These are phyloP conservation scores for Falcaria lacertinaria DNA, from an alignment of 2,888 invertebrate genomes.

Conservation along the genomic window DNA sequence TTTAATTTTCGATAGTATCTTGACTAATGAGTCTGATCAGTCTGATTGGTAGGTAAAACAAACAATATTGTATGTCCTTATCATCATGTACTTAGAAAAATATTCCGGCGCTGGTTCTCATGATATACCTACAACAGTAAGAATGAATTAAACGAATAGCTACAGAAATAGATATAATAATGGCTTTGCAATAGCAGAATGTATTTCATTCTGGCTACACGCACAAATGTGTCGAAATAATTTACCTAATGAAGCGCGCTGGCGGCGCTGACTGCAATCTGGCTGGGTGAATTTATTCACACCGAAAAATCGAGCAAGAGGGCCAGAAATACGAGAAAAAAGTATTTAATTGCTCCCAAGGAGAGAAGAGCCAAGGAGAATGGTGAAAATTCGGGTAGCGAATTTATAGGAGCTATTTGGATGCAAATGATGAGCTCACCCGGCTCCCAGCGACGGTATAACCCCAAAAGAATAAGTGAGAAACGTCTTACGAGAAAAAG, in stretches of 20 bases:
- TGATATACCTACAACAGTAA: no score
- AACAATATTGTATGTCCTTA: no score
- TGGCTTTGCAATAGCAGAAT: background rate
- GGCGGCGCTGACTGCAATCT: slow-evolving; percentile 57
- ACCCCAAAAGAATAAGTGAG: slow-evolving; percentile 75
- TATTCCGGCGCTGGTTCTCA: no score
- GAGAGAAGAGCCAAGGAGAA: slow-evolving; percentile 64
- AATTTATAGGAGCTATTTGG: slow-evolving; percentile 78
- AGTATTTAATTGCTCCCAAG: slow-evolving; percentile 78
- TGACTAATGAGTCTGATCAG: no score
- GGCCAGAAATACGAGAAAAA: slow-evolving; percentile 57
- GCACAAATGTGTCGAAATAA: slow-evolving; percentile 45
- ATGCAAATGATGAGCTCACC: slow-evolving; percentile 76
- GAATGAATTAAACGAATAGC: no score
- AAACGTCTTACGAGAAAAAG: slow-evolving; percentile 68
- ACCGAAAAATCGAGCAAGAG: slow-evolving; percentile 55
- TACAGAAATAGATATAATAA: no score
- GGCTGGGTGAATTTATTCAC: slow-evolving; percentile 61
- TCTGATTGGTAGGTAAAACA: no score
- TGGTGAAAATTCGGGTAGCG: slow-evolving; percentile 76
- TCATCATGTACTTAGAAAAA: no score
- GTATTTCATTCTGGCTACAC: slow-evolving; percentile 11
- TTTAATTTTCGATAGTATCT: no score
- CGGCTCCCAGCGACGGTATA: slow-evolving; percentile 59
- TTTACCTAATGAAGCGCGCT: slow-evolving; percentile 58